Conservation (phyloP, 2,113 vertebrate genomes). For the Pimephales promelas region DNA sequence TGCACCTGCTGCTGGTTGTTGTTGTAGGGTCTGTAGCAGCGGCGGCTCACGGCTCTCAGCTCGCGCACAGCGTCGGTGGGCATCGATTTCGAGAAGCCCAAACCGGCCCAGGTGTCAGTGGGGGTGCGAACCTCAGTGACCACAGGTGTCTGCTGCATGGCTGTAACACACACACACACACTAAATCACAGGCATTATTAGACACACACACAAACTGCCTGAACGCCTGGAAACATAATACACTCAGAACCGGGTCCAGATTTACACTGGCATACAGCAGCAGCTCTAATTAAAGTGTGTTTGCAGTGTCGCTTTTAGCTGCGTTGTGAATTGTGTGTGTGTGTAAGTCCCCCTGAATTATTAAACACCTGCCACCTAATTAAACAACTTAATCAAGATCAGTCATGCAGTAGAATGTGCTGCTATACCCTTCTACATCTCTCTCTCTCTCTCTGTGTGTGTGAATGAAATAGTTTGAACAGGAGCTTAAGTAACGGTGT, state of each 20-base stretch:
- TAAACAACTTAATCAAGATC: constrained; percentile 45
- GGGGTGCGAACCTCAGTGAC: constrained; percentile 79
- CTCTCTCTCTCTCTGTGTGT: background rate
- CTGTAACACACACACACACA: constrained; percentile 60
- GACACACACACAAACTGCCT: constrained; percentile 33
- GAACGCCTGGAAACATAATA: background rate
- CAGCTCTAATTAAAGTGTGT: constrained; percentile 19
- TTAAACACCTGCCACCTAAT: constrained; percentile 55
- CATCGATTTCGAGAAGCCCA: constrained; percentile 84
- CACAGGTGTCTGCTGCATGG: constrained; percentile 81
- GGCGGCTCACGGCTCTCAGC: constrained; percentile 74
- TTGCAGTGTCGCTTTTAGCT: background rate
- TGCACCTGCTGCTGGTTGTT: constrained; percentile 54
- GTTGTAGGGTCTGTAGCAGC: constrained; percentile 79
- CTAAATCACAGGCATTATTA: constrained; percentile 29
- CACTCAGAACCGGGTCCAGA: background rate
- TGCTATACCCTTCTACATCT: background rate
- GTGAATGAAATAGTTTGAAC: constrained; percentile 40
- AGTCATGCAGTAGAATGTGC: constrained; percentile 16
- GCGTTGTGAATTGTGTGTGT: constrained; percentile 20
- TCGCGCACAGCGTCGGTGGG: constrained; percentile 79
- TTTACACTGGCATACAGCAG: background rate
- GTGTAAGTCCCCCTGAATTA: constrained; percentile 47
- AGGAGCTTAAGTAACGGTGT: background rate
- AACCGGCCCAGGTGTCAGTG: constrained; percentile 81